Evolutionary conservation across 1,140 invertebrate genomes (phyloP), one percentile per base, ranked within the genome.

Genomic region (Medauroidea extradentata): DNA sequence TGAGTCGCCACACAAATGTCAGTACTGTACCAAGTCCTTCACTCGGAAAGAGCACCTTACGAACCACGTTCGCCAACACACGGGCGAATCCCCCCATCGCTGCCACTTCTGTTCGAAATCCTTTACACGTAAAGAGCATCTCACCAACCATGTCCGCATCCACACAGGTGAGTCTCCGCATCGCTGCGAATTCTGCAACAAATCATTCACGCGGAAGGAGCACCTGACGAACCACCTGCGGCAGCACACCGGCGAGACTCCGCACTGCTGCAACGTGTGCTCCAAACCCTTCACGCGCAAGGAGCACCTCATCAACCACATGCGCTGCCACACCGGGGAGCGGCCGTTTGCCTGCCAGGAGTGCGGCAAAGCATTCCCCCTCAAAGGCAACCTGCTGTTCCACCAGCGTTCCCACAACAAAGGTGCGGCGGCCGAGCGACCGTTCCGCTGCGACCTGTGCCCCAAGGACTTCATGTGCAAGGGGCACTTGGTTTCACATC

Each of bases 391-490:
- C 71, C 79, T 98, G 29, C 78, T 97, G 18, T 97, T 96, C 74
- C 96, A 98, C 76, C 93, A 96, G 77, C 82, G 95, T 39, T 98
- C 94, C 27, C 96, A 99, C 77, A 89, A 89, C 67, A 91, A 91
- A 70, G 85, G 85, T 23, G 82, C 82, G 60, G 90, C 90, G 25
- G 89, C 92, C 60, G 91, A 96, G 69, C 78, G 95, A 57, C 94
- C 94, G 0, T 98, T 94, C 76, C 82, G 90, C 24, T 99, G 96
- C 74, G 95, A 98, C 66, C 83, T 98, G 44, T 99, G 96, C 71
- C 89, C 91, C 24, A 99, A 99, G 75, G 91, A 95, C 65, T 99
- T 99, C 78, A 88, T 96, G 75, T 89, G 94, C 72, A 97, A 98
- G 80, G 93, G 94, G 81, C 94, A 97, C 77, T 81, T 98, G 56